A percentile compares a stretch with the other conserved stretches of the same genome.
These are phyloP conservation scores for Helarctos malayanus DNA, from an alignment of 2,797 vertebrate species.

Conservation along the genomic window DNA sequence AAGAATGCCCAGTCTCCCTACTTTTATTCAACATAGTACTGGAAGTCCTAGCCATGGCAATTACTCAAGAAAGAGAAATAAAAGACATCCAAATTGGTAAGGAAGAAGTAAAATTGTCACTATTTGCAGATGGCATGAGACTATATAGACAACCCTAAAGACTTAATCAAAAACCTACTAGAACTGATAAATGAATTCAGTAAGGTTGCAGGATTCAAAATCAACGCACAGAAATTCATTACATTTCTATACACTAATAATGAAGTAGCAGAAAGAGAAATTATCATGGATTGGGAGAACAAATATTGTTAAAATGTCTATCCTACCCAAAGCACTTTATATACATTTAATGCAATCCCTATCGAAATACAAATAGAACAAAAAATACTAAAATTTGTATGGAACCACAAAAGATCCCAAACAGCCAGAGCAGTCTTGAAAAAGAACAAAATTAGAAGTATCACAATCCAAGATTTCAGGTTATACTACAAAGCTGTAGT, in stretches of 20 bases:
- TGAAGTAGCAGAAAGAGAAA: neutral
- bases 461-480: neutral
- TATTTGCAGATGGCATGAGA: neutral
- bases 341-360: neutral
- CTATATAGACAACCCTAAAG: neutral
- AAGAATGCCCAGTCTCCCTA: neutral
- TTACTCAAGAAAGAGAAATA: neutral
- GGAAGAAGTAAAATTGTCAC: neutral
- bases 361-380: neutral
- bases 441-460: neutral
- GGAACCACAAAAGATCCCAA: neutral
- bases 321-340: neutral
- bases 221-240: neutral
- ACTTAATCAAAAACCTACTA: neutral
- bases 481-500: neutral
- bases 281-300: neutral
- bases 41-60: neutral
- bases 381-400: neutral
- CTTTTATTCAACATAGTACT: neutral
- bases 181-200: neutral
- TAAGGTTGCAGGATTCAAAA: neutral
- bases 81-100: neutral
- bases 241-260: neutral
- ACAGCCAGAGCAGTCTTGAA: neutral
- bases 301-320: neutral